These are phyloP conservation scores for Heteromormyrus szaboi DNA, from an alignment of 2,797 vertebrate genomes.

Conservation along the genomic window DNA sequence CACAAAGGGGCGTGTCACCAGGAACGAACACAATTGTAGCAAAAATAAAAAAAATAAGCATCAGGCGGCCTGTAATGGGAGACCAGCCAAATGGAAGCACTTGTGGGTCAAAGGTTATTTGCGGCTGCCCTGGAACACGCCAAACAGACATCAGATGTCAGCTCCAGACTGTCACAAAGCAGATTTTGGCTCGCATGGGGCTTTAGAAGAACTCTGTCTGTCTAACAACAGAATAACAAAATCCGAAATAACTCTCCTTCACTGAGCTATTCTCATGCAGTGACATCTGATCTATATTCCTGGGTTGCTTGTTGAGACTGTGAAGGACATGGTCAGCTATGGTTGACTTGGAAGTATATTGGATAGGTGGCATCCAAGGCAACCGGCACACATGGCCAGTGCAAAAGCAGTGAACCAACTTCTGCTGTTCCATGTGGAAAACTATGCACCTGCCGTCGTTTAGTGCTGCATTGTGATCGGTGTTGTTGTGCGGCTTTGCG, in stretches of 20 bases:
- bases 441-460: not conserved
- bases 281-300: not conserved
- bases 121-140: not conserved
- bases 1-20: not conserved
- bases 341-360: conserved; percentile 1
- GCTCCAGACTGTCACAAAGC: not conserved
- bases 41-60: not conserved
- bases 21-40: not conserved
- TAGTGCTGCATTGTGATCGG: conserved; percentile 24
- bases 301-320: not conserved
- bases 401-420: not conserved
- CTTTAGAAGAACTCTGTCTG: not conserved
- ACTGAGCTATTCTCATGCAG: not conserved
- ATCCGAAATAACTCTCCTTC: not conserved
- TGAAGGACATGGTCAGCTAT: not conserved
- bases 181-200: not conserved
- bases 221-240: not conserved
- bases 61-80: not conserved
- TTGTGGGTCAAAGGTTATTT: not conserved
- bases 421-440: not conserved
- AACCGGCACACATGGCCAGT: not conserved
- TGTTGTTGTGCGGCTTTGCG: conserved; percentile 15
- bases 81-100: not conserved
- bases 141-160: not conserved
- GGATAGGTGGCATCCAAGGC: not conserved